Evolutionary conservation across 2,888 invertebrate genomes (phyloP).

Genomic region (Acronicta leporina): DNA sequence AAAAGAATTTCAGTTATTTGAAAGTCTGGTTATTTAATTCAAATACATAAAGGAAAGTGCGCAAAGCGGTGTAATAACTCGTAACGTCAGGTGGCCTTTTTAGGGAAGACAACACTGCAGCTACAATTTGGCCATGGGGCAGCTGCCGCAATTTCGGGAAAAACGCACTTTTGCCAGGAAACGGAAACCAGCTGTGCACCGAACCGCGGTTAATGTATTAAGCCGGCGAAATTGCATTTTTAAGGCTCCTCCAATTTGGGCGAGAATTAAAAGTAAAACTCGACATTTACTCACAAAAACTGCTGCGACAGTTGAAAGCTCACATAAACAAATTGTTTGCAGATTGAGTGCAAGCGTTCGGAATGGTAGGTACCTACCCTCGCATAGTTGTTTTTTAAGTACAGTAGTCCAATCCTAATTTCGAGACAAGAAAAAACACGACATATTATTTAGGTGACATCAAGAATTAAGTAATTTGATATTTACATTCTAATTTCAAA

Average conservation of each 20-base stretch:
- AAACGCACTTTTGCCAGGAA: constrained; percentile 83
- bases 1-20: no score
- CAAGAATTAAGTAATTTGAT: constrained; percentile 3
- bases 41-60: not conserved
- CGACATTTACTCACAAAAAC: constrained; percentile 43
- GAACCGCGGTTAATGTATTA: constrained; percentile 79
- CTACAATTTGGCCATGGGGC: constrained; percentile 67
- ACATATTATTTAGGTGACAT: constrained; percentile 9
- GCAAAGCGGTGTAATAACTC: constrained; percentile 20
- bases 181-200: constrained; percentile 86
- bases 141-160: constrained; percentile 80
- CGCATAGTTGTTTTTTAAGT: constrained; percentile 2
- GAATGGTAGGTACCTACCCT: constrained; percentile 3
- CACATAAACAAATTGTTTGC: constrained; percentile 27
- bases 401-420: constrained; percentile 10
- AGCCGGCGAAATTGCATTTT: constrained; percentile 85
- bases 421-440: not conserved
- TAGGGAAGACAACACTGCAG: constrained; percentile 23
- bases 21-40: not conserved
- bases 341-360: constrained; percentile 29
- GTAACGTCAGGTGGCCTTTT: constrained; percentile 44
- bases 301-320: constrained; percentile 29
- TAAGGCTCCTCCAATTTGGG: constrained; percentile 82
- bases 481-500: constrained; percentile 39
- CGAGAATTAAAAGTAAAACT: constrained; percentile 57